phyloP scores from a whole-genome alignment of 2,797 vertebrate species.

The Enteromius trimaculatus region DNA sequence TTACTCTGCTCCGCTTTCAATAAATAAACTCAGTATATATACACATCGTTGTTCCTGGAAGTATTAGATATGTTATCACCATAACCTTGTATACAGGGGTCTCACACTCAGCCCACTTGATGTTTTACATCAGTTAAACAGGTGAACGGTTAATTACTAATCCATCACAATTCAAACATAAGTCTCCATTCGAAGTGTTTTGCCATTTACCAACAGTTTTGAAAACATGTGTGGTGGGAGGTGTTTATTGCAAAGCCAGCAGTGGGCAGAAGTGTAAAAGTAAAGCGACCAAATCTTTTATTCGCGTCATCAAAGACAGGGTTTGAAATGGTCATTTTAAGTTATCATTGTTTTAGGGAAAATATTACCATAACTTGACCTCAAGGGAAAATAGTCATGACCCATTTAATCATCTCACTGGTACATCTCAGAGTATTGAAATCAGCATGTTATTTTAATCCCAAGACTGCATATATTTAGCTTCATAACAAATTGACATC shows the following conservation, averaged over 20 bases:
- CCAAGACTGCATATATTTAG: neutral
- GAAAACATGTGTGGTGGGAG: neutral
- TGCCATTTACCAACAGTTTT: neutral
- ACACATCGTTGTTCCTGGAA: neutral
- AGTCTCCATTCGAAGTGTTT: neutral
- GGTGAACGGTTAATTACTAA: neutral
- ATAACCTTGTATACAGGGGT: neutral
- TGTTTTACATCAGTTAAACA: neutral
- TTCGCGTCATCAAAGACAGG: neutral
- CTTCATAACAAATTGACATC: neutral
- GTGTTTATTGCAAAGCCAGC: neutral
- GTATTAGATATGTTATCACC: neutral
- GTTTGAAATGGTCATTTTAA: neutral
- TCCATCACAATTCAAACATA: neutral
- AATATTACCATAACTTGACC: neutral
- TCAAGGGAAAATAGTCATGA: neutral
- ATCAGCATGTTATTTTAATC: neutral
- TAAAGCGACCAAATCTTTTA: neutral
- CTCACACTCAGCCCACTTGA: neutral
- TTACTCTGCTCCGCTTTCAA: neutral
- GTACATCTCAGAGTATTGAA: neutral
- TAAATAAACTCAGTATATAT: neutral
- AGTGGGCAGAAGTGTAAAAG: neutral
- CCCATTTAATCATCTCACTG: conserved; percentile 49
- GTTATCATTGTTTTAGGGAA: neutral